phyloP scores from a whole-genome alignment of 2,113 vertebrate species.

The Nyctereutes procyonoides region DNA sequence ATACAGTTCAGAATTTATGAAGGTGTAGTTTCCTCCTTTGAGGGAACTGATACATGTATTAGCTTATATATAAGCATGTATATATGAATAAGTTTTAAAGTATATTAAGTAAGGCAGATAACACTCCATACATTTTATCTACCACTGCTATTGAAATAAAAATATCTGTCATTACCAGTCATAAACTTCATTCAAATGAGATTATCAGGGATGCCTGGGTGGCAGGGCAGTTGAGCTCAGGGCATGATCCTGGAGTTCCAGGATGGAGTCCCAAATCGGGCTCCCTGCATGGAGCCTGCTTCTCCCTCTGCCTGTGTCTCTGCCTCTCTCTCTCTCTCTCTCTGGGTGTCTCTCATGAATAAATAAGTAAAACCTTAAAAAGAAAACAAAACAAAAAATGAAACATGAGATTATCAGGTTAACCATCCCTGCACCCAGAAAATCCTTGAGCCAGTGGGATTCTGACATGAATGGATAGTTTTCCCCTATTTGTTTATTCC shows the following conservation, averaged over 20 bases:
- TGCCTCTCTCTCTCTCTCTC: no score
- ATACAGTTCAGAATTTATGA: background rate
- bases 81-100: background rate
- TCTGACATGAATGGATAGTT: background rate
- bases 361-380: no score
- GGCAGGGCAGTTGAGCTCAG: no score
- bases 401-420: background rate
- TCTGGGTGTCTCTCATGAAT: no score
- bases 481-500: background rate
- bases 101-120: background rate
- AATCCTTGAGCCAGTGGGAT: background rate
- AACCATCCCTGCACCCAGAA: background rate
- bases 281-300: no score
- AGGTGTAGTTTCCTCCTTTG: background rate
- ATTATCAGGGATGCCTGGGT: background rate
- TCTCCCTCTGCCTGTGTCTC: no score
- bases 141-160: background rate
- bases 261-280: no score
- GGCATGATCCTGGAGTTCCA: no score
- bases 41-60: background rate
- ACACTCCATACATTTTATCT: background rate
- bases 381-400: background rate
- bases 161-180: background rate
- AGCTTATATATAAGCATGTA: background rate
- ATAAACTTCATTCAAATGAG: background rate